Percentiles rank a stretch among this genome's conserved stretches.
These are phyloP conservation scores for Caenorhabditis briggsae DNA, from an alignment of 1,140 invertebrate species.

Conservation along the genomic window DNA sequence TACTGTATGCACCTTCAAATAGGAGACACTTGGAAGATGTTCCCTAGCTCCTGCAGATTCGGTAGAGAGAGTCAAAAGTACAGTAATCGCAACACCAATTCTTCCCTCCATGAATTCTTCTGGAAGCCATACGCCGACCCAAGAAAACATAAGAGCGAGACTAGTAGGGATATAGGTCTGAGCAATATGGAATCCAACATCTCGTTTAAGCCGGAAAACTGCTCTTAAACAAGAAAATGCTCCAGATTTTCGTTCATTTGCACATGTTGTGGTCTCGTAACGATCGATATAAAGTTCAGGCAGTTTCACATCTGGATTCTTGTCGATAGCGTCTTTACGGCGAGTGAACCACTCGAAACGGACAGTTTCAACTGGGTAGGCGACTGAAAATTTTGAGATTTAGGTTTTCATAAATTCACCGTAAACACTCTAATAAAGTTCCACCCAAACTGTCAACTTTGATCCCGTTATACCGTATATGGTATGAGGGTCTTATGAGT, in stretches of 20 bases:
- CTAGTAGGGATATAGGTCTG: conserved; percentile 90
- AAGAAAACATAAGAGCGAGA: conserved; percentile 87
- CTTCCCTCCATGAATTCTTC: conserved; percentile 78
- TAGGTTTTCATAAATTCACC: not conserved
- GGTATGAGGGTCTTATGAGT: too few species aligned
- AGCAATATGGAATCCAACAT: conserved; percentile 89
- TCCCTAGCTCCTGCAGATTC: conserved; percentile 77
- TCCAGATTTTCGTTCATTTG: conserved; percentile 77
- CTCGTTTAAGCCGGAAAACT: conserved; percentile 87
- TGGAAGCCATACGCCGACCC: conserved; percentile 81
- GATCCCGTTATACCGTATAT: too few species aligned
- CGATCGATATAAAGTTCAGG: conserved; percentile 76
- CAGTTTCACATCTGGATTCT: conserved; percentile 77
- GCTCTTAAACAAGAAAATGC: conserved; percentile 83
- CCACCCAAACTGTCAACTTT: too few species aligned
- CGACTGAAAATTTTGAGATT: conserved; percentile 70
- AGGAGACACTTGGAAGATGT: conserved; percentile 77
- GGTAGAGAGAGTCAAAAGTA: conserved; percentile 75
- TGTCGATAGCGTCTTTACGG: conserved; percentile 76
- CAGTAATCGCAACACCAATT: conserved; percentile 77
- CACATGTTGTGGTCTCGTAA: conserved; percentile 74
- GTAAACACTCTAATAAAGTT: too few species aligned
- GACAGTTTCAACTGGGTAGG: conserved; percentile 76
- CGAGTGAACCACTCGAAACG: conserved; percentile 77
- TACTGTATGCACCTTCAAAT: conserved; percentile 72